A percentile compares a stretch with the other conserved stretches of the same genome.
phyloP scores from a whole-genome alignment of 2,797 vertebrate species.

The Dipus sagitta region DNA sequence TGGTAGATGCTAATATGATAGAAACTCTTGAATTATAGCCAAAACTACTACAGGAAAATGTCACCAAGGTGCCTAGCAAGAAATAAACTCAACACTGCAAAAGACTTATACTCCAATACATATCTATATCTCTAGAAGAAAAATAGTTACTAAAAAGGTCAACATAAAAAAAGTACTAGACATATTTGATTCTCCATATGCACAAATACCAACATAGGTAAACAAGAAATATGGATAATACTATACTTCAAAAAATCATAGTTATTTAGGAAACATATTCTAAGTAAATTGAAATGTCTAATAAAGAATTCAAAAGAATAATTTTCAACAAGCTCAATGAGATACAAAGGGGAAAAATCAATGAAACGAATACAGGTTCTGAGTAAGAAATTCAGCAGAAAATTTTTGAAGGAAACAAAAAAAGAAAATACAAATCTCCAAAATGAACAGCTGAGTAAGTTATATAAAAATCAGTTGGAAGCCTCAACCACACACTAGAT shows the following conservation, averaged over 20 bases:
- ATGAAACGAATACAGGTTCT: not conserved
- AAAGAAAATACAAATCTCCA: not conserved
- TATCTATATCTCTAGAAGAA: not conserved
- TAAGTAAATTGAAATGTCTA: not conserved
- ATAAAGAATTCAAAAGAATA: not conserved
- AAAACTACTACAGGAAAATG: too few relatives aligned
- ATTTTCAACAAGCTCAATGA: not conserved
- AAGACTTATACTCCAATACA: not conserved
- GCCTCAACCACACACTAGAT: not conserved
- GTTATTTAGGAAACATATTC: not conserved
- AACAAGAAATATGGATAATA: not conserved
- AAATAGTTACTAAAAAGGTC: not conserved
- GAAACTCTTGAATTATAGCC: not conserved
- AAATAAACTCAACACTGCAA: not conserved
- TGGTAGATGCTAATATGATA: not conserved
- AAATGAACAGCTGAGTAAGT: not conserved
- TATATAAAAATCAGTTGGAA: not conserved
- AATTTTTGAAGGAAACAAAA: not conserved
- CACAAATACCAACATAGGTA: not conserved
- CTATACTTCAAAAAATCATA: not conserved
- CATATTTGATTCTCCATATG: not conserved
- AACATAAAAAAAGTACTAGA: not conserved
- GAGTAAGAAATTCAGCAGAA: not conserved
- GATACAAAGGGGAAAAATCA: not conserved
- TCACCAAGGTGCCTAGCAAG: not conserved